Base-by-base conservation (phyloP, 2,888 invertebrate species). In the Panzeria rudis region DNA sequence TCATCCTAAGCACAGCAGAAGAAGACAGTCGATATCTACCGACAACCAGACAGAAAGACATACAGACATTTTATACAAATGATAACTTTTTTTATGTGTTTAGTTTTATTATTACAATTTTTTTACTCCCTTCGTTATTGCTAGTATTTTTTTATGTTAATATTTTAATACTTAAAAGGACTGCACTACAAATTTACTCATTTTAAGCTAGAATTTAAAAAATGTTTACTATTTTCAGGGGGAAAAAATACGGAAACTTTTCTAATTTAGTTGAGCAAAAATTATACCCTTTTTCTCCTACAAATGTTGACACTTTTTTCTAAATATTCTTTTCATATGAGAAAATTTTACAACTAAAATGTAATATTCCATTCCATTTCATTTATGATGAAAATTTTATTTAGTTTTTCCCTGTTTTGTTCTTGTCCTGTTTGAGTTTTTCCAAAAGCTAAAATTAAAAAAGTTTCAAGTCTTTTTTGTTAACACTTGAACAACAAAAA, bases 361-460 rank as follows among this genome's bases (percentile, higher is more conserved):
- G 8, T 61, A 23, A 61, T 56, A 76, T 64, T 52, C 73, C 38
- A 17, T 61, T 50, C 29, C 35, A 61, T 78, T 77, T 38, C 35
- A 52, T 78, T 77, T 61, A 77, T 61, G 38, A 47, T 61, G 41
- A 41, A 69, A 25, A 59, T 66, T 56, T 38, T 61, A 41, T 77
- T 78, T 25, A 50, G 38, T 69, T 75, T 64, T 47, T 64, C 23
- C 35, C 47, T 59, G 29, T 66, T 11, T 62, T 54, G n/a, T 50
- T 41, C 2, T 47, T 75, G 5, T 15, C 50, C 32, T 50, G 11
- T 35, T 59, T 32, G 8, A 62, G 15, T 62, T 1, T 11, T 68
- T 23, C 80, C 61, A 59, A n/a, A 71, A 75, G 41, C 44, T 75
- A 17, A 84, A 84, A 84, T 84, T 66, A 84, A 84, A 81, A 84